Base-by-base conservation (phyloP, 2,888 invertebrate species). In the Mythimna impura region DNA sequence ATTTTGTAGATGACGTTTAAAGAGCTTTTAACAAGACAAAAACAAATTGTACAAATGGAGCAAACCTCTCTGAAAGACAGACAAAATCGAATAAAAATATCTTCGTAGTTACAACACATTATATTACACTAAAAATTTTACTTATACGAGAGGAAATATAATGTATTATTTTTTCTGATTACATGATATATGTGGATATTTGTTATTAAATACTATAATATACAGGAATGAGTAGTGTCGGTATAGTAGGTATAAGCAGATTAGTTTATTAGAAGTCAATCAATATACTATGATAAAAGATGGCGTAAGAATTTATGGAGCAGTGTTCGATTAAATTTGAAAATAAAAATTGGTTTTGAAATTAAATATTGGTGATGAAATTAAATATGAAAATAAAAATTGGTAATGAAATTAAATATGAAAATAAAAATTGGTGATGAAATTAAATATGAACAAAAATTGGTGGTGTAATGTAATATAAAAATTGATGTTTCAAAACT, bases 41-140 rank as follows among this genome's bases (percentile, higher is more conserved):
- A 25, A 25, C 47, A 34, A 17, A 17, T 1, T n/a, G 10, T 8
- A 58, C 20, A 34, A 20, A 34, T 2, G 5, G 17, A 17, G 47
- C 2, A 47, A 17, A 14, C 17, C 47, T 47, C 47, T 47, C 12
- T 47, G 17, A 47, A 47, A 47, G 43, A 43, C 8, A 5, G 43
- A 9, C 43, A 10, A 10, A 5, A 17, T 43, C 12, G 43, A 43
- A 43, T 47, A 14, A 47, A 34, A 54, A 52, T n/a, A 20, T 36
- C 25, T 7, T 73, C 5, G n/a, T 72, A 55, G 36, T 17, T n/a
- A n/a, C 47, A 61, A 72, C 8, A 66, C n/a, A 40, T 40, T 2
- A 10, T 20, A 12, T 8, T 6, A 34, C 10, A 36, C 10, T 30
- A 0, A 25, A 52, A 10, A 40, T 52, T 25, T n/a, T 52, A n/a